Base-by-base conservation (phyloP, 2,113 vertebrate genomes). In the Ictalurus punctatus region DNA sequence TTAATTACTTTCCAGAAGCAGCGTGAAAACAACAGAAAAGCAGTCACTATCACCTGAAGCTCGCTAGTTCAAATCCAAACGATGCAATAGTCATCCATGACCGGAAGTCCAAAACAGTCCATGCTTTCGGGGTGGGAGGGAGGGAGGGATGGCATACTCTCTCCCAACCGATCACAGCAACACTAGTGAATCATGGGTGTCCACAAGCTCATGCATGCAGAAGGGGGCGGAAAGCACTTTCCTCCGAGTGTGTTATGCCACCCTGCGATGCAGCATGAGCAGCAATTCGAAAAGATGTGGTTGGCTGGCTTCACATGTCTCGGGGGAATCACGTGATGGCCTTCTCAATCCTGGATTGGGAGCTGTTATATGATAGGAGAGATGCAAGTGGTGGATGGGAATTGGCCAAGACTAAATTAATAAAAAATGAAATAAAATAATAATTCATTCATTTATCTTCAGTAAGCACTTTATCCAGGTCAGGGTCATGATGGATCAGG, bases 1-100 rank as follows among this genome's bases (percentile, higher is more conserved):
- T 84, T 76, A 87, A 87, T 67, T 80, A 69, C 61, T 58, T 87
- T 81, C 52, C 86, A 86, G 78, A 85, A 86, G 85, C 52, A 56
- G 65, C 61, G 40, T 67, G 3, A 48, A 44, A 79, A 12, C 27
- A 30, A 34, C 6, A 2, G 27, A 25, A 25, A 40, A 40, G 19
- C 1, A 19, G 40, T 25, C 23, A 1, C 9, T 2, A 6, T 76
- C 37, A 78, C 9, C 40, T 78, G 9, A 23, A 27, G 44, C 27
- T 27, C 0, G 9, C 37, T 76, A 76, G 37, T 76, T 76, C 1
- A 3, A 76, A 76, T 44, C 73, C 8, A 2, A 21, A 76, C 0
- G 2, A 23, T 76, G 73, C 37, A 21, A 44, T 37, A 25, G 37
- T 21, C 71, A 40, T 40, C 34, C 6, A 0, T 40, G 71, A 8